These are phyloP conservation scores for Pseudachorutes palmiensis DNA, from an alignment of 1,140 invertebrate species.

Conservation along the genomic window DNA sequence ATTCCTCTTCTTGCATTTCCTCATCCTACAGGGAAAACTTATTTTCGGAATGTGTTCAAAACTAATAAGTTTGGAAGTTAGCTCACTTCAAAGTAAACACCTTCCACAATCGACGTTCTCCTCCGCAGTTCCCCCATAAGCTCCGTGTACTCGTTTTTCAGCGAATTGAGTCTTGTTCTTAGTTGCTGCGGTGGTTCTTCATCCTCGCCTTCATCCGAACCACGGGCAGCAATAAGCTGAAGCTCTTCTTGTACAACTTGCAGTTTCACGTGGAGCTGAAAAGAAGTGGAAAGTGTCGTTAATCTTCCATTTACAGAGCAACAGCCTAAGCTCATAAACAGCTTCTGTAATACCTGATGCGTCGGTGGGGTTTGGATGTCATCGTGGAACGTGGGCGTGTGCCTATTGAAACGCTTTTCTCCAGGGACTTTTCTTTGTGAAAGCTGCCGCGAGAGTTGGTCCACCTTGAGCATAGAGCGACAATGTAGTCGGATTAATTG, in stretches of 20 bases:
- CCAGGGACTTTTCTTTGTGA: conserved; percentile 48
- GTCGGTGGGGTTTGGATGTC: conserved; percentile 40
- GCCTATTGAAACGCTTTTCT: conserved; percentile 40
- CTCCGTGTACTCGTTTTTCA: conserved; percentile 50
- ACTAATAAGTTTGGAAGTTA: neutral
- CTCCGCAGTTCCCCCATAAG: conserved; percentile 47
- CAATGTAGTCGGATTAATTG: neutral
- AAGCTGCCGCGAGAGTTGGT: conserved; percentile 46
- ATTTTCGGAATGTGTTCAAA: neutral
- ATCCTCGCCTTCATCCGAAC: conserved; percentile 42
- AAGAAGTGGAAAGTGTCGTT: neutral
- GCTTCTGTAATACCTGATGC: conserved; percentile 41
- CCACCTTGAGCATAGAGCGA: conserved; percentile 42
- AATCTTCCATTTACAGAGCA: conserved; percentile 18
- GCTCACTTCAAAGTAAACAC: conserved; percentile 38
- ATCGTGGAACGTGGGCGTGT: conserved; percentile 24
- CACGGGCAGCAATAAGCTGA: conserved; percentile 43
- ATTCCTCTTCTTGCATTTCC: conserved; percentile 35
- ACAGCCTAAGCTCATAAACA: no score
- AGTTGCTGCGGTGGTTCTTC: conserved; percentile 37
- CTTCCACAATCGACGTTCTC: conserved; percentile 45
- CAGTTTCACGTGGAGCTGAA: conserved; percentile 47
- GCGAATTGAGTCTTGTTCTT: conserved; percentile 44
- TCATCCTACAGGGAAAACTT: conserved; percentile 35
- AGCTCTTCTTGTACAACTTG: conserved; percentile 48